Percentiles rank a stretch among this genome's conserved stretches.
phyloP scores from a whole-genome alignment of 2,113 vertebrate genomes.

The Microtus oregoni region DNA sequence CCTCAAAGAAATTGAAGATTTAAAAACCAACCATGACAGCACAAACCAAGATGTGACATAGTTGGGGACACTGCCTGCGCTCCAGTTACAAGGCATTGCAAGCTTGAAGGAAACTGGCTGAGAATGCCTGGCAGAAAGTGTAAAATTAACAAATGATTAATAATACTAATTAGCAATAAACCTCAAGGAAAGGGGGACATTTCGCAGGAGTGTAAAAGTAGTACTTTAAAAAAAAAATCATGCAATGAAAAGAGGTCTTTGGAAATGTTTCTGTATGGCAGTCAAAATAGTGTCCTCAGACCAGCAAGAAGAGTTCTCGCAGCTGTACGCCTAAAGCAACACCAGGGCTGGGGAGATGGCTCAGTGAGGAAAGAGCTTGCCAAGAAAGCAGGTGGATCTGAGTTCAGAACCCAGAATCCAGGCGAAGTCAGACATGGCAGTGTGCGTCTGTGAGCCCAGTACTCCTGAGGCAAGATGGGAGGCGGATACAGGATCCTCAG shows the following conservation, averaged over 20 bases:
- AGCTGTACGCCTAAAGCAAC: not conserved
- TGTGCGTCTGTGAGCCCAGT: not conserved
- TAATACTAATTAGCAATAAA: not conserved
- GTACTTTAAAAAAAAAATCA: not conserved
- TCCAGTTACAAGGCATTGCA: too few relatives aligned
- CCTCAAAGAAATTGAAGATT: not conserved
- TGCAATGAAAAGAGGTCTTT: not conserved
- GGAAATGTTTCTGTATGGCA: not conserved
- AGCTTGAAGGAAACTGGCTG: fast-evolving
- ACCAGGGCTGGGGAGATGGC: not conserved
- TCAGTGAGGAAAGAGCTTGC: not conserved
- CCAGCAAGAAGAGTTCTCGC: not conserved
- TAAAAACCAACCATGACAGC: not conserved
- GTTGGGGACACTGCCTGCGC: fast-evolving
- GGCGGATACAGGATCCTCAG: not conserved
- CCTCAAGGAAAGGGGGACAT: not conserved
- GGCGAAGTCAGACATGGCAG: not conserved
- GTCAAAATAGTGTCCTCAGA: not conserved
- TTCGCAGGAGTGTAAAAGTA: not conserved
- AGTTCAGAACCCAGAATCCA: not conserved
- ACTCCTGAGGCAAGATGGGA: not conserved
- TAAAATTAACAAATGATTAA: not conserved
- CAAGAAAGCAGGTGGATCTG: not conserved
- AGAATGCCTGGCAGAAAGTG: not conserved
- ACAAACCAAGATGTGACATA: not conserved